Evolutionary conservation across 2,888 invertebrate genomes (phyloP).

Genomic region (Oligia strigilis): DNA sequence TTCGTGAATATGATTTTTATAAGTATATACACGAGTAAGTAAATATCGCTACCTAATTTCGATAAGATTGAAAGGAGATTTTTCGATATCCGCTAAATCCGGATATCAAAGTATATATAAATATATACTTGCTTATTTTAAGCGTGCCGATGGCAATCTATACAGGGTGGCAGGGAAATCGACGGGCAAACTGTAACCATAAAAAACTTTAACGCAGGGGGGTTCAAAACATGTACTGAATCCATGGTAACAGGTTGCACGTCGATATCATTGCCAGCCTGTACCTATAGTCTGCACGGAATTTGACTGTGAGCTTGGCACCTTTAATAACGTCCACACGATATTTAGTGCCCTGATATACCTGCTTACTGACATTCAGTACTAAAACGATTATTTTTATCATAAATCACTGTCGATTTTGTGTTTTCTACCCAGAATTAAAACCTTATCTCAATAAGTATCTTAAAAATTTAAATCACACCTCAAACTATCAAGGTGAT

Average conservation of each 20-base stretch:
- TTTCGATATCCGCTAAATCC: background rate
- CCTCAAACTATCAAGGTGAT: background rate
- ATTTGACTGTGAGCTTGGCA: background rate
- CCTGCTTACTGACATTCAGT: background rate
- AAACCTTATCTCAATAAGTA: background rate
- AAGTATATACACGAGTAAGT: background rate
- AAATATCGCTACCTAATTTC: background rate
- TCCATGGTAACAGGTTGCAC: too few relatives aligned
- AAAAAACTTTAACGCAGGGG: background rate
- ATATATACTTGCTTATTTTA: too few relatives aligned
- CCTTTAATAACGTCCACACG: background rate
- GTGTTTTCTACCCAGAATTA: background rate
- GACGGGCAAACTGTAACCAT: background rate
- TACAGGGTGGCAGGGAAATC: background rate
- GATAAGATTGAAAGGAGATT: background rate
- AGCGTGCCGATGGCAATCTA: background rate
- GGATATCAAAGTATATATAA: background rate
- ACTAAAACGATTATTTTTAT: conserved; percentile 11
- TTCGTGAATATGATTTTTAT: background rate
- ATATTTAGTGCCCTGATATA: background rate
- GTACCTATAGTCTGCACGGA: too few relatives aligned
- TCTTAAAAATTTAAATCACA: background rate
- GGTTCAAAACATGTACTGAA: too few relatives aligned
- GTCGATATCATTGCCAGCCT: too few relatives aligned
- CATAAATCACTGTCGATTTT: background rate